Evolutionary conservation across 2,113 vertebrate genomes (phyloP).

Genomic region (Solea solea): DNA sequence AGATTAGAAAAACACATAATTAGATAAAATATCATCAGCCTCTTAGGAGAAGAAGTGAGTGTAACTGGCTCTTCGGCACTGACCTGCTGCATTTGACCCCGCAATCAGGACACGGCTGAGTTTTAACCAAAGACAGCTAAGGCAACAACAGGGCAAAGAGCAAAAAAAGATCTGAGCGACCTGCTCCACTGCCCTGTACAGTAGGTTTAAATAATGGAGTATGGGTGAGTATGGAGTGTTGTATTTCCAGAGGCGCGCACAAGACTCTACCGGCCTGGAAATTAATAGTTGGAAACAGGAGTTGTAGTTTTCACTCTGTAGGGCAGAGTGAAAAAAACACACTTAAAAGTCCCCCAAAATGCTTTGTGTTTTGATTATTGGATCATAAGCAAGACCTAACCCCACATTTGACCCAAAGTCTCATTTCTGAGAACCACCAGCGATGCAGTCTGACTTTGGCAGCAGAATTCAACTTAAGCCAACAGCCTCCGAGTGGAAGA

Average conservation of each 20-base stretch:
- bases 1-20: conserved; percentile 18
- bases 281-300: conserved; percentile 62
- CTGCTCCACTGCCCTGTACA: conserved; percentile 44
- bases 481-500: not conserved
- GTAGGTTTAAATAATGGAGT: conserved; percentile 67
- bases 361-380: conserved; percentile 5
- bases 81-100: conserved; percentile 31
- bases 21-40: conserved; percentile 3
- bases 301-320: conserved; percentile 26
- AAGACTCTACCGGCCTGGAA: conserved; percentile 46
- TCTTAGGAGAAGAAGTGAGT: conserved; percentile 19
- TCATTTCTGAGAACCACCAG: no score
- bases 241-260: conserved; percentile 29
- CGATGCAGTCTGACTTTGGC: no score
- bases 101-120: conserved; percentile 10
- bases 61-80: conserved; percentile 10
- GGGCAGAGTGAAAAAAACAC: conserved; percentile 44
- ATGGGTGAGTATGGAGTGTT: conserved; percentile 9
- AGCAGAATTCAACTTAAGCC: no score
- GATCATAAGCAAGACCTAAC: conserved; percentile 2
- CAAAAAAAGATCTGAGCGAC: conserved; percentile 31
- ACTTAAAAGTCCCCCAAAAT: conserved; percentile 9
- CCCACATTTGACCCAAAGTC: not conserved
- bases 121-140: not conserved
- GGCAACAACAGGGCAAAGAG: conserved; percentile 25